A percentile compares a stretch with the other conserved stretches of the same genome.
phyloP scores from a whole-genome alignment of 2,113 vertebrate species.

The Trogon melanurus region DNA sequence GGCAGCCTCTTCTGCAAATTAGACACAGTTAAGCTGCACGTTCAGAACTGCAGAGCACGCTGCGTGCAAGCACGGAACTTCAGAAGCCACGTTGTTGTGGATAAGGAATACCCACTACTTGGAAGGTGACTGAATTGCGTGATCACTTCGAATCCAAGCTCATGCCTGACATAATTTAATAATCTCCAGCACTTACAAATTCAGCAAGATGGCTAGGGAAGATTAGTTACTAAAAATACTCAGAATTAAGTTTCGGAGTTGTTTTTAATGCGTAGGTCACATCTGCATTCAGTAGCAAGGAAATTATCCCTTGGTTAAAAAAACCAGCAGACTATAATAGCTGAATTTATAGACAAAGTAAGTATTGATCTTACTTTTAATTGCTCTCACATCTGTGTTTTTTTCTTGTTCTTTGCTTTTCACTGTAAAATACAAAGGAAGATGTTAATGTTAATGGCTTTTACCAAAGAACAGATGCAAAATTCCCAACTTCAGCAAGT shows the following conservation, averaged over 20 bases:
- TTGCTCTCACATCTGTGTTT: constrained; percentile 82
- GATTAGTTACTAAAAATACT: constrained; percentile 32
- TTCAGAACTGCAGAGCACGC: background rate
- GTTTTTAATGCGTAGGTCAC: background rate
- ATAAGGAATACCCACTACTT: background rate
- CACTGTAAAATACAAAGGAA: constrained; percentile 79
- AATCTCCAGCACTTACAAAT: background rate
- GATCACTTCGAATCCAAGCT: background rate
- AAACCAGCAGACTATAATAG: background rate
- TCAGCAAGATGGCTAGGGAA: background rate
- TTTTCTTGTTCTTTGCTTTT: constrained; percentile 95
- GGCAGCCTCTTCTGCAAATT: background rate
- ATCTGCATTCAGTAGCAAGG: background rate
- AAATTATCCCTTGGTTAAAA: background rate
- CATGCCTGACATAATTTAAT: background rate
- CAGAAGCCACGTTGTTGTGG: background rate
- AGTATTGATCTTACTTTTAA: constrained; percentile 83
- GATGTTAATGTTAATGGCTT: background rate
- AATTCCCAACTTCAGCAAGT: background rate
- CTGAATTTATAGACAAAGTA: background rate
- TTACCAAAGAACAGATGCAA: background rate
- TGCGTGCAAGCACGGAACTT: background rate
- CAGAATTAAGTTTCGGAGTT: background rate
- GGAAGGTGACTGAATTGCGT: background rate
- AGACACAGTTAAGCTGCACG: background rate